Evolutionary conservation across 2,888 invertebrate species (phyloP).

Genomic region (Ferrisia virgata): DNA sequence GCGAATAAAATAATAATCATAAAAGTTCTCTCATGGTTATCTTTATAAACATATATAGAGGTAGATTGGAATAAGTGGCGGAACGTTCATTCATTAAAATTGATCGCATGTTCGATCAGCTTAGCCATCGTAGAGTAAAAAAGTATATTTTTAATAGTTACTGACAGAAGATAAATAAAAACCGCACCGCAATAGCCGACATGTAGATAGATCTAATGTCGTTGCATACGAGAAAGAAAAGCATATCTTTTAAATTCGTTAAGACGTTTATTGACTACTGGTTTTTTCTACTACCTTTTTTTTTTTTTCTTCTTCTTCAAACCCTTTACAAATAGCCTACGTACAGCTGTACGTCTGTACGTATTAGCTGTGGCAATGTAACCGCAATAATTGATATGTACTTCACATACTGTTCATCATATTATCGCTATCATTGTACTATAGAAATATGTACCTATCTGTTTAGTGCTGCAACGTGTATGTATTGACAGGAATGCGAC

Average conservation of each 20-base stretch:
- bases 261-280: constrained; percentile 33
- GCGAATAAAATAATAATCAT: too few relatives aligned
- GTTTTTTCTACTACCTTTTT: constrained; percentile 15
- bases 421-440: constrained; percentile 9
- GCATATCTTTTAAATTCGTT: constrained; percentile 5
- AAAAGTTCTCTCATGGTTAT: not conserved
- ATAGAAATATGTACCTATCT: not conserved
- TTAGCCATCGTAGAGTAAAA: not conserved
- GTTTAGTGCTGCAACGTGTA: not conserved
- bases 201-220: constrained; percentile 1
- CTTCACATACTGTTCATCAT: constrained; percentile 16
- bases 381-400: constrained; percentile 32
- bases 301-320: too few relatives aligned
- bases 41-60: not conserved
- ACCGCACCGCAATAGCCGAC: constrained; percentile 9
- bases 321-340: not conserved
- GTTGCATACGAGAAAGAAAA: not conserved
- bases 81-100: not conserved
- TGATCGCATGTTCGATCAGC: constrained; percentile 7
- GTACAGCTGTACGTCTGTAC: not conserved
- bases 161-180: constrained; percentile 23
- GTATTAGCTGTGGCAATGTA: not conserved
- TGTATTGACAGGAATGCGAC: constrained; percentile 17
- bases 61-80: not conserved
- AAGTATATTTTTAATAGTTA: constrained; percentile 28